Conservation (phyloP, 2,888 invertebrate species). For the Drosophila peninsularis region DNA sequence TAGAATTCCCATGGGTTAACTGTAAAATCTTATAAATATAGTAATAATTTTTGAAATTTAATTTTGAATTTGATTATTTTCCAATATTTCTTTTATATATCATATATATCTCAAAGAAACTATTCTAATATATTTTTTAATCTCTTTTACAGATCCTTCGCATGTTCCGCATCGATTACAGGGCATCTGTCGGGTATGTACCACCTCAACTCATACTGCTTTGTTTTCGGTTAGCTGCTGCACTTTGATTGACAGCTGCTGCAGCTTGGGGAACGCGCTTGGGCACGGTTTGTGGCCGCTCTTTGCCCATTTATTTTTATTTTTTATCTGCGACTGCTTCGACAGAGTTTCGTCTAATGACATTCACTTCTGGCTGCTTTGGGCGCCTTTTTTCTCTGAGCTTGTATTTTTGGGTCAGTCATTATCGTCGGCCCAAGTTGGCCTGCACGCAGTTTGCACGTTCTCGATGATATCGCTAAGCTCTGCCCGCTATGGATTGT, state of each 20-base stretch:
- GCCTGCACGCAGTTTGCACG: slow-evolving; percentile 74
- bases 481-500: slow-evolving; percentile 50
- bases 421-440: slow-evolving; percentile 79
- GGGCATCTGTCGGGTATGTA: slow-evolving; percentile 33
- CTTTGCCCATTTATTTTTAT: slow-evolving; percentile 30
- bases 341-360: slow-evolving; percentile 72
- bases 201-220: neutral
- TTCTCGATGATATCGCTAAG: slow-evolving; percentile 63
- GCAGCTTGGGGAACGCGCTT: slow-evolving; percentile 55
- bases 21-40: neutral
- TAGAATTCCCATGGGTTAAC: no score
- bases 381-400: slow-evolving; percentile 32
- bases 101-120: no score
- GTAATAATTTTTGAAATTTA: neutral
- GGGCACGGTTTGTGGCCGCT: slow-evolving; percentile 38
- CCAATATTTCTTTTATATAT: neutral
- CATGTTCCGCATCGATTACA: slow-evolving; percentile 4
- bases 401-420: slow-evolving; percentile 69
- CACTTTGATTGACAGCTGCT: slow-evolving; percentile 75
- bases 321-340: slow-evolving; percentile 67
- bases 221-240: slow-evolving; percentile 35
- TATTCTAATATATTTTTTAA: no score
- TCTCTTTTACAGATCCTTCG: no score
- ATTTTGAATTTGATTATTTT: neutral
- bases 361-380: slow-evolving; percentile 67